phyloP scores from a whole-genome alignment of 2,888 invertebrate genomes.

The Agrotis clavis region DNA sequence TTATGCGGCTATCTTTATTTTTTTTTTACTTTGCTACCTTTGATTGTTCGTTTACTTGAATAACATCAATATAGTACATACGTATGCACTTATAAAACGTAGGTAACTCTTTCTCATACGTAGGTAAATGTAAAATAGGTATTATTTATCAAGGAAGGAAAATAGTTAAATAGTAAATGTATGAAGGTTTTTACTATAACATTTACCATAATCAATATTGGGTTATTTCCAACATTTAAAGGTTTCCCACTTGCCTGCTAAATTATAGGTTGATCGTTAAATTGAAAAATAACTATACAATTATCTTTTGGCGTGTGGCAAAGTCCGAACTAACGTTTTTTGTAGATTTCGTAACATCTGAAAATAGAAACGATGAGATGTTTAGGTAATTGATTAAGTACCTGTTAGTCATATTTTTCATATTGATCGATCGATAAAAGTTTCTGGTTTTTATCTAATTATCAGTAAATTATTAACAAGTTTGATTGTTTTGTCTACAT shows the following conservation, averaged over 20 bases:
- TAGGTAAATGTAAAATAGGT: not conserved
- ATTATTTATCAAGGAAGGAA: not conserved
- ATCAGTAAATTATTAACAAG: not conserved
- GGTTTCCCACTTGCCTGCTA: slow-evolving; percentile 9
- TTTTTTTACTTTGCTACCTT: slow-evolving; percentile 8
- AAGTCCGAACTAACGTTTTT: too few relatives aligned
- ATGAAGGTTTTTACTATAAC: too few relatives aligned
- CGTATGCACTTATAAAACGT: too few relatives aligned
- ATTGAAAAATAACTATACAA: not conserved
- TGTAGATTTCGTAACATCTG: too few relatives aligned
- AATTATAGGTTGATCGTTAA: not conserved
- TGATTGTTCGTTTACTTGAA: slow-evolving; percentile 32
- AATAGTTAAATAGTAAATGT: not conserved
- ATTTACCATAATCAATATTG: not conserved
- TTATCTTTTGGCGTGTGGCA: too few relatives aligned
- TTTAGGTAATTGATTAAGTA: not conserved
- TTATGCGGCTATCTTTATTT: too few relatives aligned
- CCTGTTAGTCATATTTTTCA: not conserved
- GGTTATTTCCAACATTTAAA: not conserved
- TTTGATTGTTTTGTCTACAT: not conserved
- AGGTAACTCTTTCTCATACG: not conserved
- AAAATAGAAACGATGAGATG: too few relatives aligned
- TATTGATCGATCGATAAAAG: slow-evolving; percentile 3
- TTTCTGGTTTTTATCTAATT: slow-evolving; percentile 21
- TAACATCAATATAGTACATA: slow-evolving; percentile 8